Base-by-base conservation (phyloP, 2,888 invertebrate species). In the Aleiodes testaceus region DNA sequence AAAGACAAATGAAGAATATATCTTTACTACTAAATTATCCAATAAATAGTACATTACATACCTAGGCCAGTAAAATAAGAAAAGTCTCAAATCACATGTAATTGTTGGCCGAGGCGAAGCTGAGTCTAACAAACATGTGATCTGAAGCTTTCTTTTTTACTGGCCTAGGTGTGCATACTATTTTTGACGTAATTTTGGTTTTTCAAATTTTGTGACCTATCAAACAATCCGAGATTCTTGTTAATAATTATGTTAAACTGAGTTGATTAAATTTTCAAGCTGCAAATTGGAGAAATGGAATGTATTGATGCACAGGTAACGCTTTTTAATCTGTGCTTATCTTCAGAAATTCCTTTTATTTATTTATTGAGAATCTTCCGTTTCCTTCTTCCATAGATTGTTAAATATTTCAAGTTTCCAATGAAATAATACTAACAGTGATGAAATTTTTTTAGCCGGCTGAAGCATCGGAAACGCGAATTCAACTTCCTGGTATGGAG, bases 391-490 rank as follows among this genome's bases (percentile, higher is more conserved):
- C 22, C 55, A 69, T 66, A 36, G 6, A 55, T n/a, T 44, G 26
- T 50, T 12, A 45, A 26, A 5, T 59, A 12, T 50, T 47, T 14
- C 65, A 44, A 44, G 6, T 44, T 44, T 5, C 11, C 44, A 12
- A 12, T 0, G 12, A 12, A 44, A 45, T 26, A 26, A 36, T 63
- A 47, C 53, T 59, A 7, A 53, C 66, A 36, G 18, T n/a, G 53
- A 16, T 42, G 64, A 14, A 55, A 26, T 65, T 67, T 73, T 82
- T 81, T 9, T 89, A 94, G 93, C 94, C 94, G 12, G 93, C 93
- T 6, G 93, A 93, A 88, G 94, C 94, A n/a, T 92, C 93, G 2
- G 93, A 94, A 80, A 94, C 94, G 16, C 92, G 93, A 87, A 93
- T 94, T 80, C 92, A 92, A 82, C 89, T 94, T 76, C 93, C 93